These are phyloP conservation scores for Charanyca ferruginea DNA, from an alignment of 2,888 invertebrate species.

Conservation along the genomic window DNA sequence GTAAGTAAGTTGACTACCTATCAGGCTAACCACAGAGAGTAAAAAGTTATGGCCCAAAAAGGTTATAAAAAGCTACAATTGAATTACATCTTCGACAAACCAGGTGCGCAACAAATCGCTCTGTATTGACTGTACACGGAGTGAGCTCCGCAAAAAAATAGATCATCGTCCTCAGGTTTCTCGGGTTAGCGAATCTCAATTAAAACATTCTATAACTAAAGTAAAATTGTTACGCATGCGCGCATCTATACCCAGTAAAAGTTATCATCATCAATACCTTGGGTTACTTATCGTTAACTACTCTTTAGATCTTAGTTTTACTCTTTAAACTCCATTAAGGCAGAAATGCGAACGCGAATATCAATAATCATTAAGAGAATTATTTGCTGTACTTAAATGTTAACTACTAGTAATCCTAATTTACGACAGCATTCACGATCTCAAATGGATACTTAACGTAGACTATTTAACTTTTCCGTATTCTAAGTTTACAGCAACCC, in stretches of 20 bases:
- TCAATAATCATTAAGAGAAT: slow-evolving; percentile 38
- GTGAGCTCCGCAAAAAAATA: slow-evolving; percentile 23
- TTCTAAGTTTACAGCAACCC: not conserved
- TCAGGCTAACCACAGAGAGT: not conserved
- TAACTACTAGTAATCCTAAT: slow-evolving; percentile 8
- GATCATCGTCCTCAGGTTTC: slow-evolving; percentile 43
- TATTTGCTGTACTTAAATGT: slow-evolving; percentile 25
- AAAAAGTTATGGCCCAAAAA: slow-evolving; percentile 25
- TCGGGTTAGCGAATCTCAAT: slow-evolving; percentile 34
- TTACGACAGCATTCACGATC: slow-evolving; percentile 14
- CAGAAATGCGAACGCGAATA: slow-evolving; percentile 26
- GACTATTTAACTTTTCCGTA: slow-evolving; percentile 3
- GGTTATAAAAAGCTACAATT: slow-evolving; percentile 30
- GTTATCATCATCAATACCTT: slow-evolving; percentile 46
- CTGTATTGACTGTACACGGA: slow-evolving; percentile 35
- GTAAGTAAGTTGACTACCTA: not conserved
- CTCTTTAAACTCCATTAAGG: slow-evolving; percentile 26
- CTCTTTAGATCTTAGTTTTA: slow-evolving; percentile 35
- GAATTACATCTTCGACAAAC: slow-evolving; percentile 32
- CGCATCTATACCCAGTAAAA: slow-evolving; percentile 32
- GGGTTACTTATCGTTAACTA: slow-evolving; percentile 51
- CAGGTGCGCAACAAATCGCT: slow-evolving; percentile 39
- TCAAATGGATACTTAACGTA: not conserved
- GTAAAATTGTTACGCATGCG: slow-evolving; percentile 43
- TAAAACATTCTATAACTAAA: slow-evolving; percentile 48